Percentiles rank a stretch among this genome's conserved stretches.
phyloP scores from a whole-genome alignment of 1,140 invertebrate genomes.

The Leptoteleia sp. region DNA sequence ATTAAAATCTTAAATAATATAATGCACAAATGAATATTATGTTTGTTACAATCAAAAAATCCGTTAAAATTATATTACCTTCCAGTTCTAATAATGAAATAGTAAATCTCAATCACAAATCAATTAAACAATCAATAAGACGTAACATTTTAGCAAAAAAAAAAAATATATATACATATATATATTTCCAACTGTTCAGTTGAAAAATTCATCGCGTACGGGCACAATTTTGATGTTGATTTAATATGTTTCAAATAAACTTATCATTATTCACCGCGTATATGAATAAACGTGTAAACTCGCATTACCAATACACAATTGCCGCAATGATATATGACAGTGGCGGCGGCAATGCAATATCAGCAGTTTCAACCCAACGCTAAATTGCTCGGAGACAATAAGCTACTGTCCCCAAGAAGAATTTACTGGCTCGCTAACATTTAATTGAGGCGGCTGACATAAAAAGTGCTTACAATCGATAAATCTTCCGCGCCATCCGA shows the following conservation, averaged over 20 bases:
- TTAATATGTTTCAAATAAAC: constrained; percentile 6
- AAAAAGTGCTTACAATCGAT: constrained; percentile 19
- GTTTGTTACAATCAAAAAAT: no score
- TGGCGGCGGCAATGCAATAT: constrained; percentile 36
- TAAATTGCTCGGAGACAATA: constrained; percentile 54
- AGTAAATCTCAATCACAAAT: no score
- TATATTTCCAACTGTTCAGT: no score
- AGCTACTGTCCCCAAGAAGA: constrained; percentile 45
- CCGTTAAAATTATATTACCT: no score
- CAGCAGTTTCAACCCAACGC: constrained; percentile 42
- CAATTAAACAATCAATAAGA: no score
- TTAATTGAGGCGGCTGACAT: constrained; percentile 27
- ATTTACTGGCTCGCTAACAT: constrained; percentile 34
- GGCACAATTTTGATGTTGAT: constrained; percentile 11
- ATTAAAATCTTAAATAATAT: no score
- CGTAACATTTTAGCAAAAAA: no score
- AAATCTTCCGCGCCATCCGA: not conserved
- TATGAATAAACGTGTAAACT: constrained; percentile 7
- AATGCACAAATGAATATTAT: no score
- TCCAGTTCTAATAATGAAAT: no score
- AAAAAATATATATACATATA: no score
- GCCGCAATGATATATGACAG: constrained; percentile 43
- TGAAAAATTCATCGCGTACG: not conserved
- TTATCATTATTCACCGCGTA: constrained; percentile 21
- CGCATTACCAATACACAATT: constrained; percentile 39